Percentiles rank a stretch among this genome's conserved stretches.
Evolutionary conservation across 35 echinoderm and acorn worm genomes (phyloP).

Genomic region (Apostichopus japonicus): DNA sequence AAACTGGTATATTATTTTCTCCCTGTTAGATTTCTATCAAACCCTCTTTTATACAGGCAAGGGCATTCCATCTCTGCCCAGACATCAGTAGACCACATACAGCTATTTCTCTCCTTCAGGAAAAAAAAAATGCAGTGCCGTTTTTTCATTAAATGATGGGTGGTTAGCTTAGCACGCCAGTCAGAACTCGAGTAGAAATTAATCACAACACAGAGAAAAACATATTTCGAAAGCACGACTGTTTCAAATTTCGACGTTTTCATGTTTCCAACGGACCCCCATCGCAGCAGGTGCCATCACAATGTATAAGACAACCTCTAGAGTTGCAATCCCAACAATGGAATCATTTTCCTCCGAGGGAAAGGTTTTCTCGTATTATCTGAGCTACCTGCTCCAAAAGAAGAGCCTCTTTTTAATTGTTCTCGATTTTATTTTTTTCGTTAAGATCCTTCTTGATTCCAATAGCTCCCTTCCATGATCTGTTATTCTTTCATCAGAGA

Average conservation of each 20-base stretch:
- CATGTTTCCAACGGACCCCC: not conserved
- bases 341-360: not conserved
- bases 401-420: not conserved
- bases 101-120: too few relatives aligned
- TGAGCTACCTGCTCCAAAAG: not conserved
- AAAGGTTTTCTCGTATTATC: not conserved
- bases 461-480: not conserved
- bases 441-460: not conserved
- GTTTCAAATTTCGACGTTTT: not conserved
- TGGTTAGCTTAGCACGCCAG: too few relatives aligned
- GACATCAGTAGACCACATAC: too few relatives aligned
- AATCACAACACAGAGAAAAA: not conserved
- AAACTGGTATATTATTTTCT: too few relatives aligned
- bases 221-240: not conserved
- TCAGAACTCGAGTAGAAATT: not conserved
- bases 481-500: too few relatives aligned
- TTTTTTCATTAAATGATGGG: too few relatives aligned
- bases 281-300: not conserved
- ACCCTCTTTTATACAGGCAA: too few relatives aligned
- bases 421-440: not conserved
- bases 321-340: not conserved
- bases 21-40: too few relatives aligned
- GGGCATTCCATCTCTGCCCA: too few relatives aligned
- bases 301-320: not conserved
- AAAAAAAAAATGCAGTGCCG: too few relatives aligned